phyloP scores from a whole-genome alignment of 2,113 vertebrate genomes.

The Coptodon bakossiorum region DNA sequence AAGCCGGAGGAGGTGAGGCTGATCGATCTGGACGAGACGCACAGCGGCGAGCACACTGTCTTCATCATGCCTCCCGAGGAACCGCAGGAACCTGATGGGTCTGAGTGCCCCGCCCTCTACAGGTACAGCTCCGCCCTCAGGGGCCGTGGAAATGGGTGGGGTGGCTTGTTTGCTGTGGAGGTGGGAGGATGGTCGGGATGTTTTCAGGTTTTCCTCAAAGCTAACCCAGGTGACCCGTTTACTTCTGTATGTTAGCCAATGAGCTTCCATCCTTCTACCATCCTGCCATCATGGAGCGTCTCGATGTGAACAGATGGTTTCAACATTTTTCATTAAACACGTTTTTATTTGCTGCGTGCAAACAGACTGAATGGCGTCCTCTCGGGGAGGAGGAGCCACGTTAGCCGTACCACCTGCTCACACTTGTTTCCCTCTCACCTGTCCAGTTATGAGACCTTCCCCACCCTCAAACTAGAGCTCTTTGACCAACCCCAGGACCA shows the following conservation, averaged over 20 bases:
- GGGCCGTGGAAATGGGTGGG: neutral
- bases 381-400: neutral
- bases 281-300: neutral
- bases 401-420: neutral
- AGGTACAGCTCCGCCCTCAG: slow-evolving; percentile 59
- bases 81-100: slow-evolving; percentile 72
- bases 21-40: slow-evolving; percentile 84
- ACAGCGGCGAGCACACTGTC: slow-evolving; percentile 86
- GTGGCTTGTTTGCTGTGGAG: neutral
- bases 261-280: neutral
- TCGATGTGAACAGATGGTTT: neutral
- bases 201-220: neutral
- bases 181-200: neutral
- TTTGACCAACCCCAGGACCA: slow-evolving; percentile 84
- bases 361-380: neutral
- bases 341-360: neutral
- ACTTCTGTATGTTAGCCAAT: neutral
- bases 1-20: slow-evolving; percentile 78
- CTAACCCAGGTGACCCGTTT: neutral
- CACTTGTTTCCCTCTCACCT: neutral
- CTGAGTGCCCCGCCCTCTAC: slow-evolving; percentile 76
- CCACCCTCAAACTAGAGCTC: slow-evolving; percentile 75
- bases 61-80: slow-evolving; percentile 92
- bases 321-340: neutral
- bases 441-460: slow-evolving; percentile 86